Percentiles rank a stretch among this genome's conserved stretches.
phyloP scores from a whole-genome alignment of 2,797 vertebrate genomes.

The Epinephelus awoara region DNA sequence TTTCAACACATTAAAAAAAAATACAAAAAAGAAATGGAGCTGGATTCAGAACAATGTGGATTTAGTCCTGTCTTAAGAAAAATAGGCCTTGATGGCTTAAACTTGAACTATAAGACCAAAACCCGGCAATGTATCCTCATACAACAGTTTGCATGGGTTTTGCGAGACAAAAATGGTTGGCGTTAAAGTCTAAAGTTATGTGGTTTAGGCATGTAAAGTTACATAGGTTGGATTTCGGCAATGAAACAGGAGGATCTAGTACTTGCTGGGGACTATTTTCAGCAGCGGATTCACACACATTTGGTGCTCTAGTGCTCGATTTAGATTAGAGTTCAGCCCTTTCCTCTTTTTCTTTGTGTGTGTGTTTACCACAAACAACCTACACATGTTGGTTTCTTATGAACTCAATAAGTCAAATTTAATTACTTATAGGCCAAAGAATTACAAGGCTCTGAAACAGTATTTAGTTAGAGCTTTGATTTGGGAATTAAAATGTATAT shows the following conservation, averaged over 20 bases:
- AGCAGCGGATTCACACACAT: neutral
- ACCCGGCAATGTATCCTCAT: neutral
- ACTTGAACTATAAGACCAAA: neutral
- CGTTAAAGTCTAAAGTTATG: too few species aligned
- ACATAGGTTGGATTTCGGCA: too few species aligned
- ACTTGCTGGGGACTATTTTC: neutral
- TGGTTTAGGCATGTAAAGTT: too few species aligned
- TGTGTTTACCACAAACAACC: too few species aligned
- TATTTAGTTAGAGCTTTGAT: neutral
- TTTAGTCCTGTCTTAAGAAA: constrained; percentile 1
- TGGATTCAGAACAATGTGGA: neutral
- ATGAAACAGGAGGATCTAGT: neutral
- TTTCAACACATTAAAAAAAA: constrained; percentile 6
- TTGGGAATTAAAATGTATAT: too few species aligned
- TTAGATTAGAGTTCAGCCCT: neutral
- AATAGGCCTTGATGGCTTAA: neutral
- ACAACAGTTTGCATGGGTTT: too few species aligned
- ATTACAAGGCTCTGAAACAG: neutral
- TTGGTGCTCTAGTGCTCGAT: too few species aligned
- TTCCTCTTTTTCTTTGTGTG: neutral
- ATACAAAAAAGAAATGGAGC: fast-evolving
- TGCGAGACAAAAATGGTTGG: too few species aligned
- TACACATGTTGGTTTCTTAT: too few species aligned
- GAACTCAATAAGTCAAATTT: too few species aligned
- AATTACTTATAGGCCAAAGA: neutral